Evolutionary conservation across 2,888 invertebrate species (phyloP).

Genomic region (Drosophila nr. perissopoda): DNA sequence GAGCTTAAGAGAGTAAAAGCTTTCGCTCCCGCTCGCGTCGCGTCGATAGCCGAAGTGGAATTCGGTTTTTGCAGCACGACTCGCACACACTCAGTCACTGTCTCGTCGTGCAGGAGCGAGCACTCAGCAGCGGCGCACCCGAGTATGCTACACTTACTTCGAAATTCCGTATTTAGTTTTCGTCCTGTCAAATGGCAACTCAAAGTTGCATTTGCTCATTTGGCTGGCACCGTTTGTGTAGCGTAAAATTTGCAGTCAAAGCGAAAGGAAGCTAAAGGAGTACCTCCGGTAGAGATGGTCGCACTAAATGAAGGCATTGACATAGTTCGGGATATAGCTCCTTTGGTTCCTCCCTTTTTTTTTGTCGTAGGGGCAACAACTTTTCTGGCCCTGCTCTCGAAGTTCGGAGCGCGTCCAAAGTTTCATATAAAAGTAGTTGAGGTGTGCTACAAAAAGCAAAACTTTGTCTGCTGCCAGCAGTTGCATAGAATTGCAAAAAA

Average conservation of each 20-base stretch:
- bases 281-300: neutral
- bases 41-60: constrained; percentile 18
- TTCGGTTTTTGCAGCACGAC: constrained; percentile 18
- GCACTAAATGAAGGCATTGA: constrained; percentile 60
- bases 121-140: constrained; percentile 23
- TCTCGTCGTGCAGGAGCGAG: constrained; percentile 27
- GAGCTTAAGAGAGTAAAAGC: constrained; percentile 68
- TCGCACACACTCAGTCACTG: constrained; percentile 40
- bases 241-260: constrained; percentile 53
- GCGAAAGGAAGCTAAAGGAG: constrained; percentile 7
- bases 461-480: constrained; percentile 60
- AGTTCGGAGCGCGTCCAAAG: constrained; percentile 25
- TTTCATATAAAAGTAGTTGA: constrained; percentile 57
- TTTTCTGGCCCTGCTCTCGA: constrained; percentile 12
- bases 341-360: neutral
- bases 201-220: constrained; percentile 28
- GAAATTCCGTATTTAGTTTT: constrained; percentile 17
- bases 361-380: neutral
- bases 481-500: constrained; percentile 13
- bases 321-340: constrained; percentile 53
- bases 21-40: constrained; percentile 8
- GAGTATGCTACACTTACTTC: constrained; percentile 30
- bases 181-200: constrained; percentile 18
- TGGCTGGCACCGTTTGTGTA: constrained; percentile 22
- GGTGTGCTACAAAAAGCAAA: constrained; percentile 60